Evolutionary conservation across 2,113 vertebrate species (phyloP).

Genomic region (Callaeas wilsoni): DNA sequence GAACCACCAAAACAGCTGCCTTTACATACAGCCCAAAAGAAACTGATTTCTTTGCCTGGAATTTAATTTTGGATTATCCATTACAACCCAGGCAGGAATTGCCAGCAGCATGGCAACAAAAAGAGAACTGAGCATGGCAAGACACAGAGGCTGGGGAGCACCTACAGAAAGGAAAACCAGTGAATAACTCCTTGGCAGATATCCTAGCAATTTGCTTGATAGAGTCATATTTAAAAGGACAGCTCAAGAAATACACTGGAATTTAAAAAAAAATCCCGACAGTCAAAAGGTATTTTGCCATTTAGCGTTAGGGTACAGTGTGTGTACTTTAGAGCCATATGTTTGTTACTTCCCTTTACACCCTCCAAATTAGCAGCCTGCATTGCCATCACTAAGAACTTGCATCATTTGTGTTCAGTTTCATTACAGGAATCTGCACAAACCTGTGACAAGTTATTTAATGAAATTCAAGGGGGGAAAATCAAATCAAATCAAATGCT

Average conservation of each 20-base stretch:
- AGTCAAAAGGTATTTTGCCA: background rate
- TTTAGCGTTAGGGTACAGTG: background rate
- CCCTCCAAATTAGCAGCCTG: background rate
- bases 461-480: background rate
- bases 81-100: background rate
- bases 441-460: background rate
- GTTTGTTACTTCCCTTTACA: background rate
- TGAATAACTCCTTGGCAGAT: background rate
- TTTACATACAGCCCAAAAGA: background rate
- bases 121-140: background rate
- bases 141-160: rapidly evolving
- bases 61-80: background rate
- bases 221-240: background rate
- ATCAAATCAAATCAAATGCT: background rate
- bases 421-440: background rate
- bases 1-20: background rate
- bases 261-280: too few relatives aligned
- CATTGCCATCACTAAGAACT: background rate
- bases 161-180: background rate
- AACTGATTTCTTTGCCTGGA: background rate
- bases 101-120: background rate
- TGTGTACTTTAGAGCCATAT: background rate
- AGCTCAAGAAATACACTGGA: background rate
- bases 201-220: background rate
- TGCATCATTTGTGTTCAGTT: background rate